These are phyloP conservation scores for Festucalex cinctus DNA, from an alignment of 2,113 vertebrate species.

Conservation along the genomic window DNA sequence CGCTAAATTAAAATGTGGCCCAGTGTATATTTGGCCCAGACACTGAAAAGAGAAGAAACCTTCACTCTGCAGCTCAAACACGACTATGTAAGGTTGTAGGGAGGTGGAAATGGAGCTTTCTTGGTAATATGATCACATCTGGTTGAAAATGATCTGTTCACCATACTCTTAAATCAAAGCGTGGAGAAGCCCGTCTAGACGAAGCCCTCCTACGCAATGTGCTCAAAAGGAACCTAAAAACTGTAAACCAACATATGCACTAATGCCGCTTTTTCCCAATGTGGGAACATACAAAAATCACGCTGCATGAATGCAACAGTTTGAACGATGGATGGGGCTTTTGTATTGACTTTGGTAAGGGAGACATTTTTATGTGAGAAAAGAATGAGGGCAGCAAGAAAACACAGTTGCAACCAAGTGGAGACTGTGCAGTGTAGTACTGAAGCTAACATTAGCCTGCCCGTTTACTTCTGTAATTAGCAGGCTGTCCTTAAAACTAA, in stretches of 20 bases:
- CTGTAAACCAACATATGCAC: background rate
- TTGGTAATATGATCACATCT: background rate
- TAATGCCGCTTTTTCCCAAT: background rate
- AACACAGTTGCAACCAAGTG: too few relatives aligned
- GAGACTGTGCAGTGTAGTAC: background rate
- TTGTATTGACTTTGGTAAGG: too few relatives aligned
- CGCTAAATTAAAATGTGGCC: slow-evolving; percentile 47
- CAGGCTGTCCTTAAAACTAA: too few relatives aligned
- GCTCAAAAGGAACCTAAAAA: slow-evolving; percentile 24
- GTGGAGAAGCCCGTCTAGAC: slow-evolving; percentile 44
- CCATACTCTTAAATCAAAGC: slow-evolving; percentile 41
- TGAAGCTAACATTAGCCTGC: background rate
- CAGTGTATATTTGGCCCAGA: slow-evolving; percentile 35
- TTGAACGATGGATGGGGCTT: too few relatives aligned
- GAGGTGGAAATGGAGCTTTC: background rate
- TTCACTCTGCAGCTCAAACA: slow-evolving; percentile 9
- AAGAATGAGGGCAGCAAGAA: background rate
- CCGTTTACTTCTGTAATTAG: too few relatives aligned
- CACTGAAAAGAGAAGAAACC: slow-evolving; percentile 30
- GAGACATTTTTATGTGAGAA: background rate
- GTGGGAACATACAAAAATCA: background rate
- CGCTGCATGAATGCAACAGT: background rate
- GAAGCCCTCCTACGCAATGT: slow-evolving; percentile 38
- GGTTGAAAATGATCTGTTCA: slow-evolving; percentile 25
- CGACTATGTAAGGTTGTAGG: slow-evolving; percentile 1